Percentiles rank a stretch among this genome's conserved stretches.
phyloP scores from a whole-genome alignment of 1,140 invertebrate species.

The Condylostylus longicornis region DNA sequence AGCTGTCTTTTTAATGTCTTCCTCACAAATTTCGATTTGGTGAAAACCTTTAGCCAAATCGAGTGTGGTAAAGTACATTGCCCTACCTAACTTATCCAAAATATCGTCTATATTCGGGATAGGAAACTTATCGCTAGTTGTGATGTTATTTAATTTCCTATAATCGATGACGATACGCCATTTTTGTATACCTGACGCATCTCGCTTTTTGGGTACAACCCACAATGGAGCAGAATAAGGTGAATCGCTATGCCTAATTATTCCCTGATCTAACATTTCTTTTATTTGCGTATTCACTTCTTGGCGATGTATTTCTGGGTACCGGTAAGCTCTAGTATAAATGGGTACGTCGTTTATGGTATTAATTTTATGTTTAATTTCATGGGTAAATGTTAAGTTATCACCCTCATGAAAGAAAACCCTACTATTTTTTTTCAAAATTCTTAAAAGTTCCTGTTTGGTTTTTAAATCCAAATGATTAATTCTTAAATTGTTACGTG shows the following conservation, averaged over 20 bases:
- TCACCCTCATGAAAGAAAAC: conserved; percentile 13
- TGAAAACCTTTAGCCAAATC: conserved; percentile 32
- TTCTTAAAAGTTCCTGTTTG: too few species aligned
- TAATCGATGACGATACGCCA: conserved; percentile 29
- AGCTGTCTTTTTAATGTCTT: conserved; percentile 11
- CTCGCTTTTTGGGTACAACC: conserved; percentile 18
- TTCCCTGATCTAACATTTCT: conserved; percentile 19
- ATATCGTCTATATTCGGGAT: conserved; percentile 12
- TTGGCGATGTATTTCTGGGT: conserved; percentile 19
- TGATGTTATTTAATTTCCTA: conserved; percentile 17
- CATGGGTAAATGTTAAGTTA: conserved; percentile 10
- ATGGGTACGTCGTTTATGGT: conserved; percentile 11
- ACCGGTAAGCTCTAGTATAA: conserved; percentile 17
- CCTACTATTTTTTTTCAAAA: too few species aligned
- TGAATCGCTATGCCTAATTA: conserved; percentile 13
- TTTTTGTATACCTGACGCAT: conserved; percentile 9
- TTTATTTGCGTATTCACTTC: conserved; percentile 17
- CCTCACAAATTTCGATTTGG: conserved; percentile 11
- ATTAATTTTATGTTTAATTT: conserved; percentile 20
- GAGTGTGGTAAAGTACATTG: conserved; percentile 11
- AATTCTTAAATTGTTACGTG: too few species aligned
- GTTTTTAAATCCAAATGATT: too few species aligned
- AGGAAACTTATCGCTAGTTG: conserved; percentile 10
- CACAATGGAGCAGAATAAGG: conserved; percentile 14
- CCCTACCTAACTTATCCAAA: conserved; percentile 9